Evolutionary conservation across 2,797 vertebrate genomes (phyloP).

Genomic region (Neomorphus geoffroyi): DNA sequence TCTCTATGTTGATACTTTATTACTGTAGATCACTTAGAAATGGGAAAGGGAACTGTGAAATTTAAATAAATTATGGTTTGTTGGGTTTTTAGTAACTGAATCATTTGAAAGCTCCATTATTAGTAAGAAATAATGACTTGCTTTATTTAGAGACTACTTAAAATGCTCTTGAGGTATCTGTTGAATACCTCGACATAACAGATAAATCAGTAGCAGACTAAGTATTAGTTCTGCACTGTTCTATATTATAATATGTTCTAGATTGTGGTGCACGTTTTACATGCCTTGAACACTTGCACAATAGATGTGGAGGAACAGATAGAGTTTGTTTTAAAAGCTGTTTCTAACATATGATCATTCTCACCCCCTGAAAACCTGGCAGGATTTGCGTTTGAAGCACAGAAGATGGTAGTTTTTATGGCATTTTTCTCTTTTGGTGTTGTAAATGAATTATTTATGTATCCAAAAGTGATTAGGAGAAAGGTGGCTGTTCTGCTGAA

Average conservation of each 20-base stretch:
- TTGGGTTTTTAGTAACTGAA: background rate
- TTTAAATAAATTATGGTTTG: background rate
- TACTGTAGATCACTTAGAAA: background rate
- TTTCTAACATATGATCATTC: background rate
- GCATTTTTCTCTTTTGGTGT: background rate
- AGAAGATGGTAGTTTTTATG: background rate
- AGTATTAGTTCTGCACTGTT: background rate
- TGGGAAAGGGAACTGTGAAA: background rate
- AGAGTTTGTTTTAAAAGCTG: background rate
- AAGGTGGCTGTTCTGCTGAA: constrained; percentile 53
- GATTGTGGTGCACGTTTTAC: background rate
- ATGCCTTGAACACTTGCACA: background rate
- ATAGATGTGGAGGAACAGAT: background rate
- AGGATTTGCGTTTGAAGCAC: background rate
- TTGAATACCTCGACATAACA: background rate
- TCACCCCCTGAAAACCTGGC: background rate
- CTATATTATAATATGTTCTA: background rate
- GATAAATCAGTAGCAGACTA: constrained; percentile 27
- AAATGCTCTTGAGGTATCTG: constrained; percentile 14
- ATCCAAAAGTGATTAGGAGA: constrained; percentile 51
- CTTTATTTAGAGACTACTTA: constrained; percentile 46
- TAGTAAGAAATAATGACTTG: constrained; percentile 41
- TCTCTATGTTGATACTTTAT: background rate
- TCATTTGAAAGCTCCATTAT: constrained; percentile 9
- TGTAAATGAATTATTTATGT: constrained; percentile 29